Base-by-base conservation (phyloP, 1,140 invertebrate species). In the Diorhabda elongata region DNA sequence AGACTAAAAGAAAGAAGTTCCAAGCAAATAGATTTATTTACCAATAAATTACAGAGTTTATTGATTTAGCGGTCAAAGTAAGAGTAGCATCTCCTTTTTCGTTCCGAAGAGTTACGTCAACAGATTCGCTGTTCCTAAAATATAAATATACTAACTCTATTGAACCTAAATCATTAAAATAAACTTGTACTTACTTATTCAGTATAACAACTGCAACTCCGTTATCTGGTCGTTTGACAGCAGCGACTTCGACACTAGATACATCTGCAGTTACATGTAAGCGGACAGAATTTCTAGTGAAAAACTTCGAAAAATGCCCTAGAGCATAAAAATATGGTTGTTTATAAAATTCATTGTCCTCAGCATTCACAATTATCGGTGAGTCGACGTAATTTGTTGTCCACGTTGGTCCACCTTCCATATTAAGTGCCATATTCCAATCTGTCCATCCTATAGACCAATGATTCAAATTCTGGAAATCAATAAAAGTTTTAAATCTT, bases 341-440 rank as follows among this genome's bases (percentile, higher is more conserved):
- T 75, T 91, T 91, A 78, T 89, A 91, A 76, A 91, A 91, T 78
- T 89, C 83, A 26, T 69, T 71, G 6, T 71, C 74, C 8, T 77
- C 79, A 5, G 79, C 73, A 75, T 91, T 85, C 0, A 90, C 87
- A 70, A 92, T 85, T 52, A 92, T 87, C 2, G 90, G 84, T 41
- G 88, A 81, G 78, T 92, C 90, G 5, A 90, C 88, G 76, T 82
- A 82, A 72, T 91, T 90, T 5, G 85, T 81, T 0, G 84, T 86
- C 85, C 87, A 92, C 76, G 87, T 91, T 8, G 90, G 90, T 6
- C 90, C 90, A 57, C 91, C 91, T 60, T 81, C 76, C 73, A 81
- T 73, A 77, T 91, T 81, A 11, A 92, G 76, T 3, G 85, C 88
- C 64, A 92, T 78, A 78, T 92, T 93, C 91, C 91, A 93, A 78